Evolutionary conservation across 2,113 vertebrate species (phyloP).

Genomic region (Chlamydotis undulata): DNA sequence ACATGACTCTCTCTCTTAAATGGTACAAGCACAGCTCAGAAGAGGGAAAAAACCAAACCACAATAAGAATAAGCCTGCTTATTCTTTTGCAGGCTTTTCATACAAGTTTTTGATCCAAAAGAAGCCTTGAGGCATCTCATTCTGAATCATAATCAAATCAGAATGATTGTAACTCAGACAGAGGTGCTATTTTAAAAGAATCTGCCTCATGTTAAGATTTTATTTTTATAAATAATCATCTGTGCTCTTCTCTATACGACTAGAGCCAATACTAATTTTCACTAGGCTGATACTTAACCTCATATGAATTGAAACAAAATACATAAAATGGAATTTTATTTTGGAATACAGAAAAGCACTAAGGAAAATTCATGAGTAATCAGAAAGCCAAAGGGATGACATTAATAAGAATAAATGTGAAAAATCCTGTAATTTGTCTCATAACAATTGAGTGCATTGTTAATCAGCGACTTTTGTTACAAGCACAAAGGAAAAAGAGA

Average conservation of each 20-base stretch:
- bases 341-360: neutral
- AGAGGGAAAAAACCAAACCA: neutral
- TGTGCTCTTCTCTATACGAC: neutral
- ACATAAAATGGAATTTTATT: neutral
- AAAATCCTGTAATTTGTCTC: conserved; percentile 1
- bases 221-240: neutral
- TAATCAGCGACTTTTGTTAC: conserved; percentile 59
- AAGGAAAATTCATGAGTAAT: conserved; percentile 32
- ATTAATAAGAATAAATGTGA: conserved; percentile 27
- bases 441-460: conserved; percentile 1
- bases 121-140: neutral
- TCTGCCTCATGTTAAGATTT: neutral
- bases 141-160: neutral
- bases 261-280: neutral
- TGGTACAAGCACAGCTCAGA: neutral
- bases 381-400: neutral
- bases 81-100: neutral
- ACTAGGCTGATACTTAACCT: neutral
- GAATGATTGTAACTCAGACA: neutral
- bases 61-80: neutral
- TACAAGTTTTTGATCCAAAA: neutral
- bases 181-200: neutral
- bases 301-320: neutral
- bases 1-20: neutral
- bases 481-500: conserved; percentile 30